Evolutionary conservation across 1,140 invertebrate species (phyloP), one percentile per base, ranked within the genome.

Genomic region (Frieseomelitta varia): DNA sequence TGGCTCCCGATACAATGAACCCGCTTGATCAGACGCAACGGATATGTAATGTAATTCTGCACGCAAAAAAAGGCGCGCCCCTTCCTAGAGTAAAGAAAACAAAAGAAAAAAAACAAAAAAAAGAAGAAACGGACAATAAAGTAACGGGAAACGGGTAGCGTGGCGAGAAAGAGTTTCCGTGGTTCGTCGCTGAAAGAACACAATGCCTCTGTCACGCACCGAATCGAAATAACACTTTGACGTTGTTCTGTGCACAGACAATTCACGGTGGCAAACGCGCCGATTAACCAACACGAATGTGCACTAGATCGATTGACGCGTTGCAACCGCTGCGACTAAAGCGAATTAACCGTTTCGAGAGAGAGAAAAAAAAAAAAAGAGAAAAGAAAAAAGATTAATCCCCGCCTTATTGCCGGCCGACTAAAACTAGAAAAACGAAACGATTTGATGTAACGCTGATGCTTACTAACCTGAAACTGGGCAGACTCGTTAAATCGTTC

Each of bases 401-500:
- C 39, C 51, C 68, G 65, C 10, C 61, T 47, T 76, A 61, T 72
- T 30, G 77, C 19, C 58, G 58, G 14, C 19, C 34, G 39, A 30
- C 74, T 78, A 83, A 79, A 87, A 61, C 17, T 39, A 58, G n/a
- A 72, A n/a, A 56, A n/a, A 58, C 15, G 10, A 17, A 30, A 55
- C n/a, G 17, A 19, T 30, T 17, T 89, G 89, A 90, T 87, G 67
- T 71, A 47, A 47, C 47, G 83, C 88, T 85, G 80, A 76, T 56
- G 83, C 84, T 94, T 93, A 94, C 93, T 94, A 95, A 95, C 94
- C 90, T 85, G 87, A 91, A 90, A 89, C 90, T 79, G 90, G 91
- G 88, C 92, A 94, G 94, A 94, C 92, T 93, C 87, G 91, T 94
- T 94, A 94, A 94, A 94, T 93, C 92, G 93, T 94, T 95, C 90